Evolutionary conservation across 2,888 invertebrate species (phyloP), one percentile per base, ranked within the genome.

Genomic region (Bembecia ichneumoniformis): DNA sequence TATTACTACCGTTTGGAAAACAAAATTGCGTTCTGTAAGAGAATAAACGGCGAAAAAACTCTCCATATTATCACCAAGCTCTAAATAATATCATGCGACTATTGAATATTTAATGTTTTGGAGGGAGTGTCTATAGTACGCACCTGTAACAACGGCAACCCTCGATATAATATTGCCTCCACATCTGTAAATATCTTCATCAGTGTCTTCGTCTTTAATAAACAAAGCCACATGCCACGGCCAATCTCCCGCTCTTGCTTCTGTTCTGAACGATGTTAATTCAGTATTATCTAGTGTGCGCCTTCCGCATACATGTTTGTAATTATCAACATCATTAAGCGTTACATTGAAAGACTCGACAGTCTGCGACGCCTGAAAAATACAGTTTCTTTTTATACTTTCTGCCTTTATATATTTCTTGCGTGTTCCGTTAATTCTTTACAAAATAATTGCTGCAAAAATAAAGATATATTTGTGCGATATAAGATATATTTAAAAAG

Each of bases 201-300:
- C 61, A 1, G 56, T 56, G 2, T 52, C 55, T 1, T 49, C 52
- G 17, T 69, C 54, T 35, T 51, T 70, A 17, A 78, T 55, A 15
- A 80, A 55, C 2, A 86, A 59, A 14, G 86, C 86, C 0, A 80
- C 82, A 55, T 86, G 86, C 86, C 86, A 86, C 0, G 86, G 86
- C 83, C 83, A 86, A 55, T 86, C 86, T 1, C 84, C 86, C 3
- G 77, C 65, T 17, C 62, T 60, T 0, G 83, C 71, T 34, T 77
- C 73, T 0, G 81, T 75, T 40, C 74, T 65, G 9, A 80, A 62
- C 3, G 77, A 74, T 2, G 69, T 69, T 53, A 84, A 51, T 53
- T 84, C 86, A 2, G 79, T 71, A 50, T 79, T 68, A n/a, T 69
- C 62, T 17, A 83, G 54, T 0, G 77, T 62, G 14, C 79, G 59